Evolutionary conservation across 2,797 vertebrate species (phyloP).

Genomic region (Protonibea diacanthus): DNA sequence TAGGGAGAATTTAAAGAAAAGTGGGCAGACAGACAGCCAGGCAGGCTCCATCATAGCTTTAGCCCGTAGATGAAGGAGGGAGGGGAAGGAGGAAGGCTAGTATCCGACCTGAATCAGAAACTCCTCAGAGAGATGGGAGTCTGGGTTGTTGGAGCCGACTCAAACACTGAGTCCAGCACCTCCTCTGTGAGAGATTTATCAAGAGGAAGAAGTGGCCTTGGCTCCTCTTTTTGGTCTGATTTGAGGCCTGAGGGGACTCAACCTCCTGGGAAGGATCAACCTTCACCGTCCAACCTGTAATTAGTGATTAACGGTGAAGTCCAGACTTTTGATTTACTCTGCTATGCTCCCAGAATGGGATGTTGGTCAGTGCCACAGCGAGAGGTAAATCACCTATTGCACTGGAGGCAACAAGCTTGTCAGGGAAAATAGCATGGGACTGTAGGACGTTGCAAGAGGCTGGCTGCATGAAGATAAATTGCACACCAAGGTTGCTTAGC

Average conservation of each 20-base stretch:
- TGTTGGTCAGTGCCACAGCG: slow-evolving; percentile 64
- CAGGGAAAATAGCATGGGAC: slow-evolving; percentile 71
- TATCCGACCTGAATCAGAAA: slow-evolving; percentile 69
- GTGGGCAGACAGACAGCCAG: slow-evolving; percentile 35
- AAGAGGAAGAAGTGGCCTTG: slow-evolving; percentile 67
- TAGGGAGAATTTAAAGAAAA: slow-evolving; percentile 64
- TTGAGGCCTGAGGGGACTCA: slow-evolving; percentile 59
- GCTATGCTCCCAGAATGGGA: slow-evolving; percentile 60
- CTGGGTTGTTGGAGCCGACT: slow-evolving; percentile 54
- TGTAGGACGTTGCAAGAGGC: slow-evolving; percentile 60
- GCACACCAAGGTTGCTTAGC: slow-evolving; percentile 69
- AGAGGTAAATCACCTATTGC: slow-evolving; percentile 80
- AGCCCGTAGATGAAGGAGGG: slow-evolving; percentile 25
- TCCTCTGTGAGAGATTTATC: slow-evolving; percentile 74
- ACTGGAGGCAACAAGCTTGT: slow-evolving; percentile 78
- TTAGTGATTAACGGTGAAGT: slow-evolving; percentile 79
- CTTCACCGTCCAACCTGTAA: slow-evolving; percentile 75
- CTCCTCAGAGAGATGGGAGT: slow-evolving; percentile 63
- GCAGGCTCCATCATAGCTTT: slow-evolving; percentile 58
- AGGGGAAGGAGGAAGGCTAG: slow-evolving; percentile 9
- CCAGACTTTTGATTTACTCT: slow-evolving; percentile 78
- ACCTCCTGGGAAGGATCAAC: slow-evolving; percentile 71
- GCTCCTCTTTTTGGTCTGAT: slow-evolving; percentile 70
- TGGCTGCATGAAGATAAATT: slow-evolving; percentile 74
- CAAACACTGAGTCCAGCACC: slow-evolving; percentile 58